Evolutionary conservation across 2,797 vertebrate species (phyloP), one percentile per base, ranked within the genome.

Genomic region (Ctenochaetus hawaiiensis): DNA sequence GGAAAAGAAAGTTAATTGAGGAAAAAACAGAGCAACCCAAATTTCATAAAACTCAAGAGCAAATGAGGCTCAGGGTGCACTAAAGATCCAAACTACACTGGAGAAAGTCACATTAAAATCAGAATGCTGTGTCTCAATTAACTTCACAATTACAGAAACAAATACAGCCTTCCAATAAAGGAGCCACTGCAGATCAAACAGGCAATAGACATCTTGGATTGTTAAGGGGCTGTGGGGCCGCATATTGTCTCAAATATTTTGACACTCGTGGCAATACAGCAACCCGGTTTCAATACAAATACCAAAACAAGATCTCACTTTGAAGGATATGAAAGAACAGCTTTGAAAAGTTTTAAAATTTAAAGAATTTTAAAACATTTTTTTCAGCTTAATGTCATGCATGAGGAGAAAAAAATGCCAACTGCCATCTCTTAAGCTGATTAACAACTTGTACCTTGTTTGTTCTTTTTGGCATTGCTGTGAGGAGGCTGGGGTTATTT

Each of bases 41-140:
- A 39, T n/a, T 34, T 51, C 41, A 48, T 22, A 20, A 49, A 59
- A 59, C 34, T 6, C 39, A 45, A 44, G 53, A 30, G 14, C 63
- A 51, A 60, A 51, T 34, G 26, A 54, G 20, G 37, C 45, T 14
- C 20, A 47, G 17, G 41, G 52, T 9, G 51, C 51, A 11, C 20
- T 56, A n/a, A 66, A 66, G 45, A 53, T 64, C 43, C 22, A 54
- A 70, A 67, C 16, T 10, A 45, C 45, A 22, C 64, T 30, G 17
- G 26, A 67, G n/a, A 53, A 14, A 17, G 66, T 23, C 23, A 43
- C 9, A 62, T 51, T 57, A 45, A 37, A 49, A 53, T 20, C n/a
- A 16, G 44, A 67, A 47, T 20, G 2, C 8, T 23, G 30, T 8
- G 18, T 71, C 39, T 71, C 22, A 60, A 61, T 48, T 34, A 54